Base-by-base conservation (phyloP, 1,140 invertebrate genomes). In the Drosophila yakuba region DNA sequence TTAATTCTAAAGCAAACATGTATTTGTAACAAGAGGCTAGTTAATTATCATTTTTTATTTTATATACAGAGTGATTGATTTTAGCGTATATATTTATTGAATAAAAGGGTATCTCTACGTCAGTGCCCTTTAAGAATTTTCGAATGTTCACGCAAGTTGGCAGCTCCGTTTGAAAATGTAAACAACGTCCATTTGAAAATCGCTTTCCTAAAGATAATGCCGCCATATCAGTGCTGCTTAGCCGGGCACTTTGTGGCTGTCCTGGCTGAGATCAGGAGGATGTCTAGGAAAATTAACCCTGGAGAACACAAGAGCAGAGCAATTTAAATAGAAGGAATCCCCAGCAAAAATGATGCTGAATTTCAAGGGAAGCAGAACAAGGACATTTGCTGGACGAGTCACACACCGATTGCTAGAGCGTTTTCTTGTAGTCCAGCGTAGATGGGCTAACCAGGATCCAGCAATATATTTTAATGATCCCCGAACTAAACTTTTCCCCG, bases 171-270 rank as follows among this genome's bases (percentile, higher is more conserved):
- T 51, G 2, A 4, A 35, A 32, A n/a, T 35, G 23, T 28, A 58
- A 41, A 28, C 43, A 48, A 47, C 39, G n/a, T 20, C 32, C 4
- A 14, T 38, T 10, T 62, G 25, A 0, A 57, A 10, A 54, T 14
- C 17, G 2, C 0, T 14, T 3, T 38, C 11, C 2, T 3, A 17
- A 25, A 17, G 32, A 41, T n/a, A 36, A 76, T 71, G 78, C 54
- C 63, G 58, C 69, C 61, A 4, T 61, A 76, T 32, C 43, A 64
- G 8, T 41, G 47, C 12, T 82, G 74, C 52, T 32, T 0, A 7
- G 32, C 32, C 32, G 32, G 8, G 7, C 10, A 32, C 32, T 32
- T 32, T 7, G 7, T 32, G 2, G 28, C 1, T 7, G 0, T 8
- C 7, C 28, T 32, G 8, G 32, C 32, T 0, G 28, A 17, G 47